phyloP scores from a whole-genome alignment of 2,888 invertebrate genomes.

The Zonitis immaculata region DNA sequence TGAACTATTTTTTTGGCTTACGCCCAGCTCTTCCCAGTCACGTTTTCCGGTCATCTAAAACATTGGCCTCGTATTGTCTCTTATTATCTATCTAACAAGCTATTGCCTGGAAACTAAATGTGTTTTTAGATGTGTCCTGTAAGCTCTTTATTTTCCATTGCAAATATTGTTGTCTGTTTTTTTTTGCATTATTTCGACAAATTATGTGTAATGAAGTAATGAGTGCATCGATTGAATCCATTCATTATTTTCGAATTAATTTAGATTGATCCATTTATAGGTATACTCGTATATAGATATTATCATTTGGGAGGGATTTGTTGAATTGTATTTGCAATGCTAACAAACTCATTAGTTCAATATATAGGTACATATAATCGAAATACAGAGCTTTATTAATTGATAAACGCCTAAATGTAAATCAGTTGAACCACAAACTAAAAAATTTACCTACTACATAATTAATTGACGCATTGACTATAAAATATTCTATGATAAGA shows the following conservation, averaged over 20 bases:
- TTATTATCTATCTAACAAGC: constrained; percentile 44
- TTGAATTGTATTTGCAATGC: not conserved
- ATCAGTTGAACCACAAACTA: not conserved
- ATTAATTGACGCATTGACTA: not conserved
- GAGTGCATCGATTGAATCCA: too few relatives aligned
- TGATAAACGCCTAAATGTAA: not conserved
- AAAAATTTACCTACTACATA: not conserved
- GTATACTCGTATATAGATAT: not conserved
- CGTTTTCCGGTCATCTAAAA: constrained; percentile 40
- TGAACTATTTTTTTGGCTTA: constrained; percentile 27
- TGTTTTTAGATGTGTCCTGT: constrained; percentile 34
- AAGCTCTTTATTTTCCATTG: constrained; percentile 29
- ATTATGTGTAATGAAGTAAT: too few relatives aligned
- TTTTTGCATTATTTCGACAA: too few relatives aligned
- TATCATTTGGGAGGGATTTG: not conserved
- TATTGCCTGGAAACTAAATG: constrained; percentile 34
- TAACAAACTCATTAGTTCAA: not conserved
- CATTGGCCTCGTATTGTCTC: constrained; percentile 32
- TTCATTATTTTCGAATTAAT: constrained; percentile 11
- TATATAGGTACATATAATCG: not conserved
- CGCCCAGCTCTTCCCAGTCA: constrained; percentile 32
- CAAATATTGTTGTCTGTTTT: too few relatives aligned
- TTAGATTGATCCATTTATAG: constrained; percentile 15
- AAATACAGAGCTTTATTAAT: not conserved
- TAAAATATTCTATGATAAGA: not conserved